phyloP scores from a whole-genome alignment of 2,888 invertebrate genomes.

The Phymatocera aterrima region DNA sequence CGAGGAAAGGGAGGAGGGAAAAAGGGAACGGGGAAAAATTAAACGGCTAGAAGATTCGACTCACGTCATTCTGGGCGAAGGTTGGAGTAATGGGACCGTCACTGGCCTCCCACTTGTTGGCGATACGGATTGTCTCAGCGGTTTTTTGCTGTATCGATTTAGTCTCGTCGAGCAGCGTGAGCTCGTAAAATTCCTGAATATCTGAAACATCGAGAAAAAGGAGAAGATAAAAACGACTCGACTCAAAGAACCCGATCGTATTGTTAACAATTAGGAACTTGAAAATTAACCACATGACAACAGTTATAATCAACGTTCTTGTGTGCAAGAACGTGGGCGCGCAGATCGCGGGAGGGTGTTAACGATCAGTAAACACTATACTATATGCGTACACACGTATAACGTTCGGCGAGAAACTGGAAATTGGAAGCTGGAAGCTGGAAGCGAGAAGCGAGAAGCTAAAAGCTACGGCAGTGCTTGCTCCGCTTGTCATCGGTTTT shows the following conservation, averaged over 20 bases:
- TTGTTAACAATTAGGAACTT: background rate
- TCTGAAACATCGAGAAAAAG: constrained; percentile 80
- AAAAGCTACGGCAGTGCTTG: background rate
- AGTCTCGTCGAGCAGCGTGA: constrained; percentile 95
- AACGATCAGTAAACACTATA: constrained; percentile 13
- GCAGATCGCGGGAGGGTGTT: background rate
- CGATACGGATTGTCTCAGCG: constrained; percentile 95
- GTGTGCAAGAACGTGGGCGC: background rate
- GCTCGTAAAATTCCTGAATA: constrained; percentile 99
- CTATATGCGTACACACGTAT: background rate
- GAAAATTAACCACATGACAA: background rate
- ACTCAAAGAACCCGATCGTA: background rate
- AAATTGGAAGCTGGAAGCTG: background rate
- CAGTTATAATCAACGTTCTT: background rate
- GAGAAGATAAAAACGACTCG: constrained; percentile 15
- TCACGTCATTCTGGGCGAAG: constrained; percentile 80
- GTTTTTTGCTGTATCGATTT: constrained; percentile 98
- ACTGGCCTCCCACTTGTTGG: constrained; percentile 92
- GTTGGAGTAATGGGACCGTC: constrained; percentile 80
- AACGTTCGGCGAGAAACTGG: background rate
- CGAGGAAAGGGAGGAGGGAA: background rate
- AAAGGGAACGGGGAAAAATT: constrained; percentile 27
- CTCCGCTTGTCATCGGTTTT: constrained; percentile 24
- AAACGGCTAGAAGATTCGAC: constrained; percentile 61
- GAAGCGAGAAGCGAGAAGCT: background rate